phyloP scores from a whole-genome alignment of 2,888 invertebrate genomes.

The Spisula solida region DNA sequence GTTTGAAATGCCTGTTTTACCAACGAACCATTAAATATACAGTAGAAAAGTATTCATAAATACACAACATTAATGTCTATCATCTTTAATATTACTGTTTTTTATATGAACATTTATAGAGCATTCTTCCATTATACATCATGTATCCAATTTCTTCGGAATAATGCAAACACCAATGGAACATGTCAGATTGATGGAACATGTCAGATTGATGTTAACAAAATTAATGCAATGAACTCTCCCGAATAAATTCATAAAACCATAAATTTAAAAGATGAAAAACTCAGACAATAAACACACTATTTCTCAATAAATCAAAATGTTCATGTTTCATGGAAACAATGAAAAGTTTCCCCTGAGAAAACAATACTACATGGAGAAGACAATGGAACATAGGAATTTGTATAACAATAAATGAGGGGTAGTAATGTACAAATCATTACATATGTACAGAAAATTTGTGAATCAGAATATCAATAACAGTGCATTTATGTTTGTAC shows the following conservation, averaged over 20 bases:
- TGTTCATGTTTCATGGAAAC: not conserved
- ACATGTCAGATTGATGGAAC: not conserved
- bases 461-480: too few species aligned
- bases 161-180: not conserved
- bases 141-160: not conserved
- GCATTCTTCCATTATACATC: not conserved
- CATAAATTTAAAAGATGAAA: not conserved
- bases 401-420: too few species aligned
- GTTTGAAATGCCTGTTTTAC: not conserved
- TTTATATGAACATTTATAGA: not conserved
- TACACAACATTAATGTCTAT: not conserved
- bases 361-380: not conserved
- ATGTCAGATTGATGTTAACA: not conserved
- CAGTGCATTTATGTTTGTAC: too few species aligned
- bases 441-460: too few species aligned
- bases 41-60: not conserved
- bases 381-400: too few species aligned
- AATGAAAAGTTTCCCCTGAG: not conserved
- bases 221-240: not conserved
- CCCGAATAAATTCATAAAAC: not conserved
- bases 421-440: too few species aligned
- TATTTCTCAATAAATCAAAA: not conserved
- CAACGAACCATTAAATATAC: not conserved
- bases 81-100: not conserved
- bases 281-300: not conserved